Conservation (phyloP, 2,113 vertebrate genomes). For the Ameiurus melas region DNA sequence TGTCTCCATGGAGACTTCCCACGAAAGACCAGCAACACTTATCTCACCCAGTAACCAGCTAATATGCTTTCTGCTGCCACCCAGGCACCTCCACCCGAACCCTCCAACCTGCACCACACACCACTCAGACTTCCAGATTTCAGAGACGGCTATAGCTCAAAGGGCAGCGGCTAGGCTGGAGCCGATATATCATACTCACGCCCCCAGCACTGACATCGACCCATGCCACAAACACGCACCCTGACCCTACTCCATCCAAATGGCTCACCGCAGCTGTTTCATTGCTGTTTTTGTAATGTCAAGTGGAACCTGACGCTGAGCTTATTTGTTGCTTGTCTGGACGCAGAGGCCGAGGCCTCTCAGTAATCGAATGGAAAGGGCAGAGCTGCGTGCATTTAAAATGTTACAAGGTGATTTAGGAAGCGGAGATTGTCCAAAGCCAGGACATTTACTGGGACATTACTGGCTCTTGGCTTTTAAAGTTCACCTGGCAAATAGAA, state of each 20-base stretch:
- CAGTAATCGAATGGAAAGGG: slow-evolving; percentile 45
- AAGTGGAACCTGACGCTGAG: slow-evolving; percentile 37
- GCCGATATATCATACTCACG: slow-evolving; percentile 33
- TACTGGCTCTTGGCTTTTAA: slow-evolving; percentile 38
- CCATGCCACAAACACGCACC: slow-evolving; percentile 29
- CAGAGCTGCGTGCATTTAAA: slow-evolving; percentile 41
- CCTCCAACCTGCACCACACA: background rate
- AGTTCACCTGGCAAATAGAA: slow-evolving; percentile 15
- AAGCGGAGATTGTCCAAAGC: slow-evolving; percentile 6
- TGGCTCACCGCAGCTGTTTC: slow-evolving; percentile 21
- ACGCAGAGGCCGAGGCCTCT: background rate
- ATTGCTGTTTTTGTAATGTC: slow-evolving; percentile 42
- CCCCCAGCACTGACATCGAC: slow-evolving; percentile 9
- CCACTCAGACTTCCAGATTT: slow-evolving; percentile 19
- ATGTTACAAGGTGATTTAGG: slow-evolving; percentile 50
- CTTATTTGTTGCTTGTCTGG: slow-evolving; percentile 41
- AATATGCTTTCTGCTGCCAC: slow-evolving; percentile 18
- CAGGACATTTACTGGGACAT: slow-evolving; percentile 43
- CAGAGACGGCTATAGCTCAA: slow-evolving; percentile 1
- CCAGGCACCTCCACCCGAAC: slow-evolving; percentile 24
- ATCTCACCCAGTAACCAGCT: slow-evolving; percentile 46
- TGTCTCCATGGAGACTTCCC: slow-evolving; percentile 28
- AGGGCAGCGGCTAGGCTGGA: background rate
- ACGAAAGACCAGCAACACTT: slow-evolving; percentile 46
- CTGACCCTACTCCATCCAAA: slow-evolving; percentile 30